Percentiles rank a stretch among this genome's conserved stretches.
These are phyloP conservation scores for Clepsis dumicolana DNA, from an alignment of 2,888 invertebrate species.

Conservation along the genomic window DNA sequence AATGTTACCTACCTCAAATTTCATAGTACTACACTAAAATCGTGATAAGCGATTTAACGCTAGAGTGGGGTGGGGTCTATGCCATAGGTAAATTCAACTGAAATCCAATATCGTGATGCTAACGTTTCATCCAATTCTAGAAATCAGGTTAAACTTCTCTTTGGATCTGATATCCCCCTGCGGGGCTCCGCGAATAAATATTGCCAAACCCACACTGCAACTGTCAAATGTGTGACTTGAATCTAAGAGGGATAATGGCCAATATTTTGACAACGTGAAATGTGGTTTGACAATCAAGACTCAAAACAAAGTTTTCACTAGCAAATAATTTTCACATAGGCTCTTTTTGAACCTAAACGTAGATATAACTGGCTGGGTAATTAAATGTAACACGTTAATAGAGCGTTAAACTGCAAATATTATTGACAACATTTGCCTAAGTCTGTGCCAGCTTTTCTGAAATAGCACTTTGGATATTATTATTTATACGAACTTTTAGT, in stretches of 20 bases:
- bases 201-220: slow-evolving; percentile 20
- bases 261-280: not conserved
- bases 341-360: not conserved
- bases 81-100: not conserved
- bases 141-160: slow-evolving; percentile 24
- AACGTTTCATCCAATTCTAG: slow-evolving; percentile 5
- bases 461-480: not conserved
- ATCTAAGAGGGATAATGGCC: not conserved
- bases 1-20: too few relatives aligned
- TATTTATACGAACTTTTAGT: too few relatives aligned
- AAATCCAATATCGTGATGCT: not conserved
- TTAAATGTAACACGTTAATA: not conserved
- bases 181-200: slow-evolving; percentile 27
- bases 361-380: not conserved
- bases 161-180: slow-evolving; percentile 21
- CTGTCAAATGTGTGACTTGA: not conserved
- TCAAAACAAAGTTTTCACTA: not conserved
- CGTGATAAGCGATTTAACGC: not conserved
- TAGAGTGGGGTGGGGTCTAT: not conserved
- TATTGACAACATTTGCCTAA: not conserved
- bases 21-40: not conserved
- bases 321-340: not conserved
- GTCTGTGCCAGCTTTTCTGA: not conserved
- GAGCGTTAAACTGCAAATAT: not conserved
- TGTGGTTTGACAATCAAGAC: not conserved